Evolutionary conservation across 2,888 invertebrate species (phyloP), one percentile per base, ranked within the genome.

Genomic region (Baronia brevicornis): DNA sequence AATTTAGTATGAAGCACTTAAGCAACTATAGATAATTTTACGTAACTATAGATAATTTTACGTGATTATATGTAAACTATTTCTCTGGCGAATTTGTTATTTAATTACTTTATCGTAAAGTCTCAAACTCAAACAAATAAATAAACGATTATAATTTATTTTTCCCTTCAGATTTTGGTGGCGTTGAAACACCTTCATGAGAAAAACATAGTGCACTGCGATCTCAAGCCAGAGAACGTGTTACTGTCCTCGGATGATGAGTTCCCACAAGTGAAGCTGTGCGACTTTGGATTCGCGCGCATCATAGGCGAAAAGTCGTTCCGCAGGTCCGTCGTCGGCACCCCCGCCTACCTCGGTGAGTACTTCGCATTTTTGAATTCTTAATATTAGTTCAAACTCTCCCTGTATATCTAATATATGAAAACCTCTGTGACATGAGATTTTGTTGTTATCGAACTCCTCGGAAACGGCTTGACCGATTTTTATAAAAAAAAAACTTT

Each of bases 221-320:
- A 96, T 84, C 82, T 96, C 56, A 96, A 96, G 72, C 99, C 99
- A 2, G 99, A 99, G 84, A 99, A 99, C 80, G 98, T 99, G 12
- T 86, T 99, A 40, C 87, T 99, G 33, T 97, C 96, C 32, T 94
- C 96, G 3, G 95, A 97, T 75, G 90, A 91, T 13, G 96, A 97
- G 66, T 97, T 95, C 78, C 98, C 98, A 17, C 98, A 98, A 86
- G 98, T 98, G 28, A 99, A 99, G 82, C 86, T 99, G 14, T 99
- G 98, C 78, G 99, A 99, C 87, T 99, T 99, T 80, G 99, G 99
- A 26, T 99, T 98, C 85, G 98, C 99, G 4, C 86, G 98, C 48
- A 99, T 99, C 65, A 99, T 99, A 62, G 99, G 99, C 1, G 98
- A 99, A 80, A 97, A 97, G 74, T 97, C 97, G 29, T 99, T 99